Percentiles rank a stretch among this genome's conserved stretches.
Conservation (phyloP, 2,113 vertebrate genomes). For the Oophaga pumilio region DNA sequence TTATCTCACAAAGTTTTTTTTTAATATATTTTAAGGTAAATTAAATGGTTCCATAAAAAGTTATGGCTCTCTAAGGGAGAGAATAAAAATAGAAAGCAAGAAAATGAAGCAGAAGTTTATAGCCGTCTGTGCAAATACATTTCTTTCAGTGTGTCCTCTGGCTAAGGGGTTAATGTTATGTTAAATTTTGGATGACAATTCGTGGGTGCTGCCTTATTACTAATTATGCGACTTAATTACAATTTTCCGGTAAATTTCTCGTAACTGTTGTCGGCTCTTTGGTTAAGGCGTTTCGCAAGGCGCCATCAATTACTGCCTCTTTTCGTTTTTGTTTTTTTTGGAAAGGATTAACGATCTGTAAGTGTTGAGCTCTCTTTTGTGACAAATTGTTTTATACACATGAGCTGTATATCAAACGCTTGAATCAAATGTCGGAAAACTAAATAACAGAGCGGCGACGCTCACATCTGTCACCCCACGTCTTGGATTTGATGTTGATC, state of each 20-base stretch:
- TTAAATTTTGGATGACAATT: background rate
- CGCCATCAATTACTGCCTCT: background rate
- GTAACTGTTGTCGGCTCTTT: background rate
- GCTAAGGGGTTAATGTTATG: background rate
- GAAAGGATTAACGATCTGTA: constrained; percentile 9
- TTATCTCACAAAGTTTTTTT: too few relatives aligned
- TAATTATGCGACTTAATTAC: background rate
- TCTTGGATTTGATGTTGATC: constrained; percentile 33
- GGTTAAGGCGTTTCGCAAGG: background rate
- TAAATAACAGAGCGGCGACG: constrained; percentile 25
- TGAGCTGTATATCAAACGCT: constrained; percentile 24
- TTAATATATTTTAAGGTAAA: too few relatives aligned
- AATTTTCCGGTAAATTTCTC: background rate
- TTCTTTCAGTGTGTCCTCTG: background rate
- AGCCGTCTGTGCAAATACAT: background rate
- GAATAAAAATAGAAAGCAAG: background rate
- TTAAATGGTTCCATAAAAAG: too few relatives aligned
- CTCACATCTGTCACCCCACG: constrained; percentile 21
- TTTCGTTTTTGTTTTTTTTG: background rate
- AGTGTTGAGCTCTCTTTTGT: constrained; percentile 17
- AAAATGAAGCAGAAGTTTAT: background rate
- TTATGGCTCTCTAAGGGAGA: too few relatives aligned
- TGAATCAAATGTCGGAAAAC: constrained; percentile 9
- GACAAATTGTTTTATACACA: constrained; percentile 23
- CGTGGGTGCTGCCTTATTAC: background rate